A percentile compares a stretch with the other conserved stretches of the same genome.
These are phyloP conservation scores for Plagodis dolabraria DNA, from an alignment of 2,888 invertebrate genomes.

Conservation along the genomic window DNA sequence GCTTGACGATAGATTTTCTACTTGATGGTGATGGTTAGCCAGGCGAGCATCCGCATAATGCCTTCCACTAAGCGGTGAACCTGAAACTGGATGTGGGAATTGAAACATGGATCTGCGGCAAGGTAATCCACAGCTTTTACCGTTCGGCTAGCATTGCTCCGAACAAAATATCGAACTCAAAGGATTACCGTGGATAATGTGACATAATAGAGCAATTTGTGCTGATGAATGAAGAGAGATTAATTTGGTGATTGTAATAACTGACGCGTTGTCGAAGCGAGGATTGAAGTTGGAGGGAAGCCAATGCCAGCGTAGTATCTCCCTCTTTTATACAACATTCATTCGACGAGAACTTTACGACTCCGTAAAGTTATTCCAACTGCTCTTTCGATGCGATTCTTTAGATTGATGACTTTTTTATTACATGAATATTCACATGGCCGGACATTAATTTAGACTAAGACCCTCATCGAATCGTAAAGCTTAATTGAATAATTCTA, in stretches of 20 bases:
- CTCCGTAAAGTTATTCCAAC: slow-evolving; percentile 66
- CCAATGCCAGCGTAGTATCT: slow-evolving; percentile 62
- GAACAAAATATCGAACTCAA: too few relatives aligned
- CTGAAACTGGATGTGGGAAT: too few relatives aligned
- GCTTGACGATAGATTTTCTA: too few relatives aligned
- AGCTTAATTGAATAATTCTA: slow-evolving; percentile 40
- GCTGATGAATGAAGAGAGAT: slow-evolving; percentile 34
- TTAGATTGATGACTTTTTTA: slow-evolving; percentile 61
- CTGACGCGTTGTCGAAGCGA: slow-evolving; percentile 52
- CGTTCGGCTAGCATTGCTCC: too few relatives aligned
- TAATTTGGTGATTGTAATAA: slow-evolving; percentile 59
- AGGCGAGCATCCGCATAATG: too few relatives aligned
- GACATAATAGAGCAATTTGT: slow-evolving; percentile 8
- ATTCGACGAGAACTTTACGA: slow-evolving; percentile 66
- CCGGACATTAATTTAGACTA: slow-evolving; percentile 41
- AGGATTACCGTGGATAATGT: too few relatives aligned
- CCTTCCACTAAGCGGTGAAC: too few relatives aligned
- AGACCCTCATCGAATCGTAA: slow-evolving; percentile 41
- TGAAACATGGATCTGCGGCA: too few relatives aligned
- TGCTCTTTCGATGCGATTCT: slow-evolving; percentile 60
- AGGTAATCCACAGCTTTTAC: too few relatives aligned
- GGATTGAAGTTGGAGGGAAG: slow-evolving; percentile 59
- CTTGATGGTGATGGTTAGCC: too few relatives aligned
- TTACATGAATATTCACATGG: slow-evolving; percentile 54
- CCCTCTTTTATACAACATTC: slow-evolving; percentile 56